These are phyloP conservation scores for Periparus ater DNA, from an alignment of 2,797 vertebrate species.

Conservation along the genomic window DNA sequence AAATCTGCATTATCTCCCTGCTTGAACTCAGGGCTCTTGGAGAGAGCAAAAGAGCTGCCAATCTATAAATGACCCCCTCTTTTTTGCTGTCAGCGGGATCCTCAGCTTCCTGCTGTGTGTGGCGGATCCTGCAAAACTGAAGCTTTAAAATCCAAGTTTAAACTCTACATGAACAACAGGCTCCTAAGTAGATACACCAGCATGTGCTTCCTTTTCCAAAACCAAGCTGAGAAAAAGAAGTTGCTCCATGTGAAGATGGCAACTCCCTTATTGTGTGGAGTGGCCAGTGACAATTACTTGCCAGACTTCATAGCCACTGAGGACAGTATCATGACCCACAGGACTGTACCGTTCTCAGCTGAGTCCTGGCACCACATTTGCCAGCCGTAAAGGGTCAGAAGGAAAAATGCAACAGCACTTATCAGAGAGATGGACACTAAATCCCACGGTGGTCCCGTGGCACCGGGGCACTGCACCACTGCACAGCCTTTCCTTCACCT, in stretches of 20 bases:
- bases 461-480: background rate
- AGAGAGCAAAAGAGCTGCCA: background rate
- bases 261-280: background rate
- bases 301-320: background rate
- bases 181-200: background rate
- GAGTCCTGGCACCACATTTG: background rate
- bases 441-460: background rate
- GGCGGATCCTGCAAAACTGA: background rate
- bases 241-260: background rate
- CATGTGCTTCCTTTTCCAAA: background rate
- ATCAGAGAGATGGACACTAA: background rate
- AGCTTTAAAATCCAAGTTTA: background rate
- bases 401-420: background rate
- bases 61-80: background rate
- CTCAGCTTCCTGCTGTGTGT: background rate
- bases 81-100: background rate
- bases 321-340: background rate
- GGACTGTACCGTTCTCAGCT: background rate
- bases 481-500: background rate
- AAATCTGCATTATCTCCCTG: background rate
- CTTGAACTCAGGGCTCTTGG: background rate
- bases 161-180: fast-evolving
- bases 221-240: background rate
- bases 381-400: background rate
- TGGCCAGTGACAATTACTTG: fast-evolving